Evolutionary conservation across 2,888 invertebrate genomes (phyloP), one percentile per base, ranked within the genome.

Genomic region (Limnephilus marmoratus): DNA sequence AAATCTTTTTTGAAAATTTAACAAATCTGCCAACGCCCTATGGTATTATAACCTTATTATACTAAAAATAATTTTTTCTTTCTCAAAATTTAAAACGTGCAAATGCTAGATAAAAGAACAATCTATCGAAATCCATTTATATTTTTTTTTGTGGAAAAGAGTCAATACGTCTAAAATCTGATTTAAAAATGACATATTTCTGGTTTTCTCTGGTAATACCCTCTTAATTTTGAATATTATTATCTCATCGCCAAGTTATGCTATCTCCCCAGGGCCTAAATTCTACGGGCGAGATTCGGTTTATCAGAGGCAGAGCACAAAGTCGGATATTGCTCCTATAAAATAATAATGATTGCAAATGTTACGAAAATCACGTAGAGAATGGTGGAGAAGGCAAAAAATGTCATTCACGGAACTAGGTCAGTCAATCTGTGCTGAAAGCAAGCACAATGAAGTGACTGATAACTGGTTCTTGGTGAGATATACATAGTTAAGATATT

Each of bases 341-440:
- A 68, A 68, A 68, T 68, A 24, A 68, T 68, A 68, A 68, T n/a
- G 68, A 68, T 24, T 24, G 68, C 68, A 82, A 82, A 82, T 82
- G 82, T 82, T 34, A 82, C 37, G 85, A 85, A 41, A 41, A 85
- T 41, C 85, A 45, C 24, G 45, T 49, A 49, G 49, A 49, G 45
- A 24, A 34, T 31, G 24, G 24, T 85, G 3, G 34, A 24, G n/a
- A 18, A 13, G 34, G n/a, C 85, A 85, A 85, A 85, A 85, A 45
- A 34, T 85, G 85, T 41, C 85, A 85, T 85, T 41, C 85, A 85
- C 85, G 41, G 18, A 85, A 85, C 37, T 85, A 45, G 85, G 85
- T 85, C 85, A 85, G 34, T 85, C 85, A 13, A 85, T 85, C 41
- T 41, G 85, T n/a, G 41, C 85, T 85, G 41, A 41, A 85, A 34